Base-by-base conservation (phyloP, 2,888 invertebrate species). In the Orthosia incerta region DNA sequence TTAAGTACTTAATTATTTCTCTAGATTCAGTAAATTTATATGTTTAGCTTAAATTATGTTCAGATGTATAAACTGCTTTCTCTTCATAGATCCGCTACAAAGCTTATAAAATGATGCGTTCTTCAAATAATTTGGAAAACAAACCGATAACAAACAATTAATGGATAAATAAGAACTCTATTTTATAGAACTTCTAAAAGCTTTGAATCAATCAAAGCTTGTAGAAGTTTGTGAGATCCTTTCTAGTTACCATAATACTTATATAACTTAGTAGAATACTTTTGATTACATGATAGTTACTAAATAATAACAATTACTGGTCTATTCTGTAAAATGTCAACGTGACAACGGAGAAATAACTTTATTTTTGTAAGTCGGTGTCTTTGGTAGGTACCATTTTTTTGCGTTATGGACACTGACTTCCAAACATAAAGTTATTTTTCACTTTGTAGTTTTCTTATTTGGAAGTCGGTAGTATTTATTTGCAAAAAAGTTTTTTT, bases 181-280 rank as follows among this genome's bases (percentile, higher is more conserved):
- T 57, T 57, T 57, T 45, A 13, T n/a, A 56, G 23, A 71, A 50
- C 45, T 78, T 71, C 72, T n/a, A n/a, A n/a, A n/a, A n/a, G n/a
- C n/a, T n/a, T n/a, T n/a, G n/a, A n/a, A n/a, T 79, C 31, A 79
- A 46, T 62, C 11, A 56, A 56, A 53, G 46, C 50, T 57, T 74
- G 26, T 48, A 56, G 31, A 77, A 68, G 48, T 60, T 55, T 1
- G 18, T 48, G 18, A 57, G 16, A 59, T 46, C 23, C 46, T 31
- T 39, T 78, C 18, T 48, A 16, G 51, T 59, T 31, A 26, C 4
- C 23, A 50, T 26, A 55, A 39, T n/a, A 18, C 5, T 4, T 39
- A 39, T 9, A 3, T 4, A 39, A 39, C 7, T 56, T n/a, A 23
- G 15, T 69, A 74, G 45, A 26, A 26, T 12, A 53, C 12, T 20